Evolutionary conservation across 23 tunicate species (phyloP).

Genomic region (Phallusia fumigata): DNA sequence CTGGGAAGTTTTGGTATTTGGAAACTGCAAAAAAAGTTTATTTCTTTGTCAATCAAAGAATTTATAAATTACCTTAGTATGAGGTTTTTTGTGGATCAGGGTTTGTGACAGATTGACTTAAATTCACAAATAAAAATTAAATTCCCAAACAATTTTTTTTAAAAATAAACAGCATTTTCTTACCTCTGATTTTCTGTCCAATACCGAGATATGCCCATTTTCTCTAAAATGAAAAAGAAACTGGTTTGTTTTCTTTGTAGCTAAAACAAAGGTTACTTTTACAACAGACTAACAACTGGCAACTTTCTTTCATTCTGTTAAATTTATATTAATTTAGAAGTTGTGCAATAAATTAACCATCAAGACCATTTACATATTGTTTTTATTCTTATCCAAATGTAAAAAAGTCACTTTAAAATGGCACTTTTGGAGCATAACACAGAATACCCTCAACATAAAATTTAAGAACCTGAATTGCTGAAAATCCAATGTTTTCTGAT

Average conservation of each 20-base stretch:
- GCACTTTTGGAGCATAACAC: not conserved
- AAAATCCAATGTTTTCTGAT: slow-evolving; percentile 52
- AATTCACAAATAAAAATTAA: not conserved
- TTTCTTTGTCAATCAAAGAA: not conserved
- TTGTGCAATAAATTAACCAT: too few species aligned
- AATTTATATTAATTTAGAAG: too few species aligned
- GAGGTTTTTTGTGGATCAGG: not conserved
- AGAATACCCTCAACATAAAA: not conserved
- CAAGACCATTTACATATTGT: too few species aligned
- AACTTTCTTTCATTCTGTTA: too few species aligned
- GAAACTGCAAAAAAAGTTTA: slow-evolving; percentile 21
- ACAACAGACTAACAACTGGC: too few species aligned
- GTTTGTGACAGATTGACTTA: too few species aligned
- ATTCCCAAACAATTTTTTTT: not conserved
- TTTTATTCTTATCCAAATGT: not conserved
- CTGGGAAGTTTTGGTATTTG: not conserved
- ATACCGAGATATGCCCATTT: slow-evolving; percentile 85
- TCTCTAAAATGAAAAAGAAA: slow-evolving; percentile 42
- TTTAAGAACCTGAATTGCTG: slow-evolving; percentile 48
- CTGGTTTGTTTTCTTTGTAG: not conserved
- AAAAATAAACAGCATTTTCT: not conserved
- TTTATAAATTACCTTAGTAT: not conserved
- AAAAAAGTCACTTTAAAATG: too few species aligned
- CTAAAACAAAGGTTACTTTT: not conserved
- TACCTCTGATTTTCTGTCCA: slow-evolving; percentile 49